Evolutionary conservation across 1,140 invertebrate species (phyloP), one percentile per base, ranked within the genome.

Genomic region (Diachasmimorpha longicaudata): DNA sequence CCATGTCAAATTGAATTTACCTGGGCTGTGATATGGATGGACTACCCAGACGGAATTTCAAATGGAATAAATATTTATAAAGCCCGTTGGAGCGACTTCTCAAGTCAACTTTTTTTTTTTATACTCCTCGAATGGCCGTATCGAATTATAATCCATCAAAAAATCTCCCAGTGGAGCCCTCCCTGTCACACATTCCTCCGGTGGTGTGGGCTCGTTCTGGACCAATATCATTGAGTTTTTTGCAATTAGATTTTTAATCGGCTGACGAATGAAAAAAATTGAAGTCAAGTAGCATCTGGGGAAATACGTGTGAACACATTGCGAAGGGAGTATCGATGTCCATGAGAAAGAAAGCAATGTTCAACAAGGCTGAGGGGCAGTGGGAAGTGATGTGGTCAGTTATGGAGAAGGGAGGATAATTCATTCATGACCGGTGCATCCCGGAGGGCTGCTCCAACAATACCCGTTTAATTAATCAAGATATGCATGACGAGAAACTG

Each of bases 391-490:
- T 39, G 78, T 75, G 80, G 79, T 82, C 79, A 79, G 77, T 71
- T 77, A 73, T 25, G 11, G 25, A 16, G 31, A 31, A 31, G 25
- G 63, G 74, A 79, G 72, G 79, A 84, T 84, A 81, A 84, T 85
- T 84, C 84, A 85, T 85, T 85, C 84, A 84, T 82, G 83, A 82
- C 81, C 79, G 71, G 72, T 74, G 77, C 67, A 77, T 78, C 78
- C 81, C 83, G 70, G 74, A 77, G 84, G 81, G 81, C 81, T 80
- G 78, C 71, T 78, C 79, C 80, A 79, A 84, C 83, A 85, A 83
- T 83, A 81, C 79, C 79, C 76, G 44, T 80, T 81, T 85, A 85
- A 85, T 85, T 85, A 83, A 82, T 84, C 84, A 84, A 85, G 82
- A 85, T 84, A 82, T 82, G 82, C 25, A 66, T 31, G 58, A 66